These are phyloP conservation scores for Acleris emargana DNA, from an alignment of 2,888 invertebrate species.

Conservation along the genomic window DNA sequence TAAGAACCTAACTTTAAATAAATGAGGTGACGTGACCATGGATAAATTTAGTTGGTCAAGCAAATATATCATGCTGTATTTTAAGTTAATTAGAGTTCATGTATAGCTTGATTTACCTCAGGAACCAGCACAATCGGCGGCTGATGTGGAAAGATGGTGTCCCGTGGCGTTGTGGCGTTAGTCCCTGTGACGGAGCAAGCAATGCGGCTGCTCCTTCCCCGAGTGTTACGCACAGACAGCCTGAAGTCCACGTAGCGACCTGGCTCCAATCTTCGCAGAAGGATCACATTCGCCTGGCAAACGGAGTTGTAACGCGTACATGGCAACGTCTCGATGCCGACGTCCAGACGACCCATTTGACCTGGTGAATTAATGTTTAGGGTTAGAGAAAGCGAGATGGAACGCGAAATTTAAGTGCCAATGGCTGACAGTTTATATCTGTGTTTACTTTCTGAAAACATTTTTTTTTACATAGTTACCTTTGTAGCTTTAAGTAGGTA, in stretches of 20 bases:
- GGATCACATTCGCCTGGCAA: constrained; percentile 94
- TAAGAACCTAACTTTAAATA: too few species aligned
- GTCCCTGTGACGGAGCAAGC: constrained; percentile 93
- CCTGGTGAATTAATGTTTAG: constrained; percentile 56
- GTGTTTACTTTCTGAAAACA: too few species aligned
- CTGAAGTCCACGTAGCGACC: constrained; percentile 94
- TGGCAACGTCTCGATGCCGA: constrained; percentile 91
- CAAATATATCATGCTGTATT: not conserved
- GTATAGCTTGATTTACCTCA: constrained; percentile 83
- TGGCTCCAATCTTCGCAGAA: constrained; percentile 89
- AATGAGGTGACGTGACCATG: too few species aligned
- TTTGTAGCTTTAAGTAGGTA: too few species aligned
- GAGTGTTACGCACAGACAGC: constrained; percentile 88
- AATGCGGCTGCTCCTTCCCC: constrained; percentile 89
- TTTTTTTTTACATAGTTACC: too few species aligned
- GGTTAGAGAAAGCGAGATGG: not conserved
- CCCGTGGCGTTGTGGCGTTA: constrained; percentile 92
- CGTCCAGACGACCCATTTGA: constrained; percentile 89
- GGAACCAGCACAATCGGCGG: constrained; percentile 89
- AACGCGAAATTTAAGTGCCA: too few species aligned
- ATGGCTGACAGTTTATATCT: too few species aligned
- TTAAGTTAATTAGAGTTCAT: not conserved
- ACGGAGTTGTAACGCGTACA: constrained; percentile 94
- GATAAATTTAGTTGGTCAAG: too few species aligned
- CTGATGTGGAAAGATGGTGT: constrained; percentile 92